These are phyloP conservation scores for Thereuonema tuberculata DNA, from an alignment of 1,140 invertebrate species.

Conservation along the genomic window DNA sequence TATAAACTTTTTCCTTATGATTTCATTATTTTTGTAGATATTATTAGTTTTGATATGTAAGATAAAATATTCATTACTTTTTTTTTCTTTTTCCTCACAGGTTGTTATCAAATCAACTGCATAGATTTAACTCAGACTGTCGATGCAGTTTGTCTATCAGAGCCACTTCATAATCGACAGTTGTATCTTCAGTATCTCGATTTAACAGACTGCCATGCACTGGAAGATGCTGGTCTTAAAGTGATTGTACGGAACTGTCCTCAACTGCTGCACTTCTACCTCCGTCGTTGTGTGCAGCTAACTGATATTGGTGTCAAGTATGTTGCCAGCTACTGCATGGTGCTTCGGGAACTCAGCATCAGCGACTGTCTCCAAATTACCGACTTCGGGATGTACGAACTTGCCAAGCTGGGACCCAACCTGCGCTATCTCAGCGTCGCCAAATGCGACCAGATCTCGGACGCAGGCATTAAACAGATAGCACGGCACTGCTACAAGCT, in stretches of 20 bases:
- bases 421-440: slow-evolving; percentile 72
- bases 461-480: slow-evolving; percentile 72
- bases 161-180: slow-evolving; percentile 2
- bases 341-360: slow-evolving; percentile 68
- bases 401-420: slow-evolving; percentile 70
- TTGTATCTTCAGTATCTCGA: slow-evolving; percentile 56
- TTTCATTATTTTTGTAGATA: no score
- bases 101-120: slow-evolving; percentile 52
- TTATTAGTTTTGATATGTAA: no score
- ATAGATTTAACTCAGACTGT: slow-evolving; percentile 41
- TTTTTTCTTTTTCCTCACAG: slow-evolving; percentile 28
- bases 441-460: slow-evolving; percentile 70
- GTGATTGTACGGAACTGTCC: slow-evolving; percentile 71
- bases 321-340: slow-evolving; percentile 70
- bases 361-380: slow-evolving; percentile 79
- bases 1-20: not conserved
- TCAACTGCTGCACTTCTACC: slow-evolving; percentile 71
- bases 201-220: slow-evolving; percentile 66
- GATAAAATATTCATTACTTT: not conserved
- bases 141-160: not conserved
- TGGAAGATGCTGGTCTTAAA: slow-evolving; percentile 67
- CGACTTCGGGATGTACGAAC: slow-evolving; percentile 77
- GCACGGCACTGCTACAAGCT: slow-evolving; percentile 76
- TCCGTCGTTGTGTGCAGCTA: slow-evolving; percentile 68
- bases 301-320: slow-evolving; percentile 64